A percentile compares a stretch with the other conserved stretches of the same genome.
phyloP scores from a whole-genome alignment of 2,888 invertebrate genomes.

The Hermaeophaga mercurialis region DNA sequence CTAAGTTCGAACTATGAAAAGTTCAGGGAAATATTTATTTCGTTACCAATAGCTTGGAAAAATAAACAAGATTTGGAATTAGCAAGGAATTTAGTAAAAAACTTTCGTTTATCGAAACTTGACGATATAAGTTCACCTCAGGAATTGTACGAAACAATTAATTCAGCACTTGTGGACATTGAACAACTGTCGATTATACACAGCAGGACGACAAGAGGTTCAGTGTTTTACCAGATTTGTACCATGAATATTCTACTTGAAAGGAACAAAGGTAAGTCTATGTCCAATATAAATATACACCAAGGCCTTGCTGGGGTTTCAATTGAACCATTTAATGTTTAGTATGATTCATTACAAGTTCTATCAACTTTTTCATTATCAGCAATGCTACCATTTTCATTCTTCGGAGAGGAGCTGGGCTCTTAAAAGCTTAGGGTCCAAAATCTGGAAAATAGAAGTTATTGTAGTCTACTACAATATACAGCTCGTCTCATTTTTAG shows the following conservation, averaged over 20 bases:
- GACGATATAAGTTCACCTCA: slow-evolving; percentile 44
- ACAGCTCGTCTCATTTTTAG: slow-evolving; percentile 21
- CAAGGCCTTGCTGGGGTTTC: no score
- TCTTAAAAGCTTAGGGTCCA: no score
- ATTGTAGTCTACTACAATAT: no score
- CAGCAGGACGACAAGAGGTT: slow-evolving; percentile 57
- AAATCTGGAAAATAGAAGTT: background rate
- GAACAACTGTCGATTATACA: slow-evolving; percentile 55
- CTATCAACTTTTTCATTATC: no score
- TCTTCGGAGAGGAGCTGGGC: no score
- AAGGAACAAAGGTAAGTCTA: slow-evolving; percentile 58
- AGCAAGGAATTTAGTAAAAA: slow-evolving; percentile 33
- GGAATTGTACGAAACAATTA: slow-evolving; percentile 54
- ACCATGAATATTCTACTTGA: slow-evolving; percentile 63
- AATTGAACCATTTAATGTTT: no score
- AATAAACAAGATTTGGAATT: background rate
- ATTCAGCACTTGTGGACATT: slow-evolving; percentile 42
- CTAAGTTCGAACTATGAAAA: slow-evolving; percentile 38
- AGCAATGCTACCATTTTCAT: no score
- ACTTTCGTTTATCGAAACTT: slow-evolving; percentile 51
- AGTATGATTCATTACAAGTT: no score
- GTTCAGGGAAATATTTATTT: slow-evolving; percentile 34
- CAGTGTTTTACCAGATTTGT: slow-evolving; percentile 62
- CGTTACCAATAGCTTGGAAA: background rate
- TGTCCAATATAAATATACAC: no score